A percentile compares a stretch with the other conserved stretches of the same genome.
phyloP scores from a whole-genome alignment of 2,888 invertebrate genomes.

The Sepioteuthis lessoniana region DNA sequence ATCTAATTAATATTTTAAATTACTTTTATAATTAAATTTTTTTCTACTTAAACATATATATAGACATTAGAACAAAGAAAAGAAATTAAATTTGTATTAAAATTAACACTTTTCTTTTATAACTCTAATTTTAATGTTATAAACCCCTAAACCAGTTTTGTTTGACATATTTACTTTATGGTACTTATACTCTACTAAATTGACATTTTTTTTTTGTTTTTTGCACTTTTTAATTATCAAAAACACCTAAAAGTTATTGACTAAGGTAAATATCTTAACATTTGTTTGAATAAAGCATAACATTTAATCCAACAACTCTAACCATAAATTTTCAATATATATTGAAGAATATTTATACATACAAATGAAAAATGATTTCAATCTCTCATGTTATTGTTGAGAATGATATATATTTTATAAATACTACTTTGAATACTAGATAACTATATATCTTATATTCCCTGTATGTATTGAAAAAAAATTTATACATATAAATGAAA shows the following conservation, averaged over 20 bases:
- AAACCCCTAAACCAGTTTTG: neutral
- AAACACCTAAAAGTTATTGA: neutral
- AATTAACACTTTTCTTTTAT: neutral
- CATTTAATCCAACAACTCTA: slow-evolving; percentile 9
- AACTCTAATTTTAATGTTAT: neutral
- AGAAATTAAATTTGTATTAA: neutral
- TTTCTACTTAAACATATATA: neutral
- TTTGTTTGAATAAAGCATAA: neutral
- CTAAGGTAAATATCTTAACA: neutral
- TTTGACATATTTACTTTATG: neutral
- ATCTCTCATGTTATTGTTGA: neutral
- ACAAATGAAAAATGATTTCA: neutral
- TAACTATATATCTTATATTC: no score
- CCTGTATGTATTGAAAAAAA: no score
- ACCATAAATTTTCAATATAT: neutral
- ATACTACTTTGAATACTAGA: no score
- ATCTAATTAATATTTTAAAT: neutral
- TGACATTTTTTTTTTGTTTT: neutral
- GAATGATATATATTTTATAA: neutral
- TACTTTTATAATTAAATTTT: neutral
- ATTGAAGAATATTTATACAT: neutral
- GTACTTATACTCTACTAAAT: slow-evolving; percentile 23
- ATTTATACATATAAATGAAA: no score
- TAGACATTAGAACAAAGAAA: slow-evolving; percentile 18
- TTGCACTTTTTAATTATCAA: neutral